A percentile compares a stretch with the other conserved stretches of the same genome.
Conservation (phyloP, 2,113 vertebrate species). For the Indicator maculatus region DNA sequence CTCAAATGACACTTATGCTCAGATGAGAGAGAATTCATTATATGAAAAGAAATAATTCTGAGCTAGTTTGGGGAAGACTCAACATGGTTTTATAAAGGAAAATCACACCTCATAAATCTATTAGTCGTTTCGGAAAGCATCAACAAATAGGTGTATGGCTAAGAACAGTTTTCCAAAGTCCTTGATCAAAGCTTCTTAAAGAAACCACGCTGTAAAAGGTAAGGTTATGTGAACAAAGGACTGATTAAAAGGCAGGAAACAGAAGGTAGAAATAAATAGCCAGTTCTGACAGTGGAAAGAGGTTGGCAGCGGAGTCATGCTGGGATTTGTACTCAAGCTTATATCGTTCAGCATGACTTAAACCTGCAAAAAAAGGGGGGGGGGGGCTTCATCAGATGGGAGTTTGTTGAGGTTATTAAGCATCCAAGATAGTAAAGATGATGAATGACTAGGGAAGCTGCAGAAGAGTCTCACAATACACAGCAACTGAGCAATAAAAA, state of each 20-base stretch:
- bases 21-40: neutral
- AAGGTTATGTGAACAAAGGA: slow-evolving; percentile 29
- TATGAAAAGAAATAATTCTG: neutral
- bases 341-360: neutral
- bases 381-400: neutral
- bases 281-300: slow-evolving; percentile 25
- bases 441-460: neutral
- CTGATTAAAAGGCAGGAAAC: slow-evolving; percentile 53
- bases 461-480: neutral
- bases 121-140: neutral
- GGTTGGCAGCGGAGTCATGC: slow-evolving; percentile 32
- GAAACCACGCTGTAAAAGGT: slow-evolving; percentile 26
- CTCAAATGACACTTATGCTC: neutral
- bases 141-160: neutral
- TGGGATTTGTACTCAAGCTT: slow-evolving; percentile 48
- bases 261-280: slow-evolving; percentile 58
- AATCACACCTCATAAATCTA: neutral
- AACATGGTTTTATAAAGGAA: neutral
- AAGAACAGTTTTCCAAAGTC: neutral
- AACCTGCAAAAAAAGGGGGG: neutral
- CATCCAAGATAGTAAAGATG: neutral
- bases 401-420: neutral
- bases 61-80: neutral
- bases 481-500: neutral
- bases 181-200: neutral